Percentiles rank a stretch among this genome's conserved stretches.
These are phyloP conservation scores for Chaitophorus viminalis DNA, from an alignment of 2,888 invertebrate genomes.

Conservation along the genomic window DNA sequence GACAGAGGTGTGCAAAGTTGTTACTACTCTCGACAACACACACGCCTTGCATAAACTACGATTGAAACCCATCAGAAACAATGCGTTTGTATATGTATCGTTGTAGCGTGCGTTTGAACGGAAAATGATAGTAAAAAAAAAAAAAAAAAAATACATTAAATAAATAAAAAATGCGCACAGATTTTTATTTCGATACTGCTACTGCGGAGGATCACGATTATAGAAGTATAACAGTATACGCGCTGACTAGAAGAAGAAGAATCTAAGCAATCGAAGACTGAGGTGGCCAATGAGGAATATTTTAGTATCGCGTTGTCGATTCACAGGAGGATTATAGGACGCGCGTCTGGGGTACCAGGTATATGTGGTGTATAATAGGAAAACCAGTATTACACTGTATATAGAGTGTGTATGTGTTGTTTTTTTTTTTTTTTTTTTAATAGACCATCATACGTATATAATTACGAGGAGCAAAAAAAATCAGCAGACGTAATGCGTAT, in stretches of 20 bases:
- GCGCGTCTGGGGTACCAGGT: neutral
- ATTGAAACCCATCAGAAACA: neutral
- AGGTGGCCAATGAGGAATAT: neutral
- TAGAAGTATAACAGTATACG: neutral
- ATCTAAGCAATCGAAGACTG: neutral
- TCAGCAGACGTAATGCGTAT: neutral
- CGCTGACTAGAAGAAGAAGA: neutral
- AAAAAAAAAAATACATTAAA: too few relatives aligned
- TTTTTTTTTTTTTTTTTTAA: constrained; percentile 12
- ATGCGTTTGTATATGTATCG: neutral
- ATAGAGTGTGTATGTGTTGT: neutral
- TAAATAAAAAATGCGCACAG: neutral
- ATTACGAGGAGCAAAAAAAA: neutral
- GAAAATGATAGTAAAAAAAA: neutral
- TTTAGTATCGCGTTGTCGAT: neutral
- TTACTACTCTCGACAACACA: neutral
- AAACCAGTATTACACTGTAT: constrained; percentile 8
- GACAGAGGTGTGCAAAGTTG: neutral
- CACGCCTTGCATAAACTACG: neutral
- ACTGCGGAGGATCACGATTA: too few relatives aligned
- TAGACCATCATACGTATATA: neutral
- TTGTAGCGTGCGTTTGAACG: neutral
- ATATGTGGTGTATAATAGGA: neutral
- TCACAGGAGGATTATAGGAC: neutral
- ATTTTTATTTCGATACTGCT: neutral